Evolutionary conservation across 2,113 vertebrate genomes (phyloP).

Genomic region (Daubentonia madagascariensis): DNA sequence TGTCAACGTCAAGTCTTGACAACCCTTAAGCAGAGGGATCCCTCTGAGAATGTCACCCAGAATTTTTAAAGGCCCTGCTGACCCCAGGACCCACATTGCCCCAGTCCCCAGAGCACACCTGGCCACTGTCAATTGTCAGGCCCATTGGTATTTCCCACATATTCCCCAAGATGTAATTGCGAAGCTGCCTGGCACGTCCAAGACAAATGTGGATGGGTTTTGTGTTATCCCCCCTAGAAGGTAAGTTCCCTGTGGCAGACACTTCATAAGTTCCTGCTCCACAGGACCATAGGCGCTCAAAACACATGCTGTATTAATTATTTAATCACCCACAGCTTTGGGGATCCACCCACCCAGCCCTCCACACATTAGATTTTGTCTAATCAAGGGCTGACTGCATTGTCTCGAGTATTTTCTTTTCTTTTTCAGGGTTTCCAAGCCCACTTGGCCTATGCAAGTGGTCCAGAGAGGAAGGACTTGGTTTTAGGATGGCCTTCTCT

Average conservation of each 20-base stretch:
- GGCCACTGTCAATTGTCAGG: background rate
- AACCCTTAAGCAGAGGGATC: fast-evolving
- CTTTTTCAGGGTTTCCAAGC: background rate
- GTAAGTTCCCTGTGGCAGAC: background rate
- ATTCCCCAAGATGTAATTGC: fast-evolving
- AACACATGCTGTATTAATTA: fast-evolving
- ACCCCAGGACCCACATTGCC: too few relatives aligned
- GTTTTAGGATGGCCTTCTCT: background rate
- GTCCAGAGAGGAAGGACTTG: background rate
- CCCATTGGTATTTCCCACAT: background rate
- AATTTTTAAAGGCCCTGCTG: background rate
- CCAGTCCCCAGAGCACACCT: background rate
- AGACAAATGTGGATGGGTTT: background rate
- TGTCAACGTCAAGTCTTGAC: fast-evolving
- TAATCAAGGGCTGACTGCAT: background rate
- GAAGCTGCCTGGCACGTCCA: background rate
- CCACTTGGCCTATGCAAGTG: background rate
- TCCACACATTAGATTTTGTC: background rate
- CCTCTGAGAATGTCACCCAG: background rate
- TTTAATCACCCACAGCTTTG: background rate
- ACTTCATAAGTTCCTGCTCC: fast-evolving
- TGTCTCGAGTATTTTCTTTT: background rate
- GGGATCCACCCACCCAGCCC: fast-evolving
- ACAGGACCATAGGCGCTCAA: fast-evolving
- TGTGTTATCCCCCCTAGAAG: fast-evolving